These are phyloP conservation scores for Poeciliopsis turneri DNA, from an alignment of 2,797 vertebrate genomes.

Conservation along the genomic window DNA sequence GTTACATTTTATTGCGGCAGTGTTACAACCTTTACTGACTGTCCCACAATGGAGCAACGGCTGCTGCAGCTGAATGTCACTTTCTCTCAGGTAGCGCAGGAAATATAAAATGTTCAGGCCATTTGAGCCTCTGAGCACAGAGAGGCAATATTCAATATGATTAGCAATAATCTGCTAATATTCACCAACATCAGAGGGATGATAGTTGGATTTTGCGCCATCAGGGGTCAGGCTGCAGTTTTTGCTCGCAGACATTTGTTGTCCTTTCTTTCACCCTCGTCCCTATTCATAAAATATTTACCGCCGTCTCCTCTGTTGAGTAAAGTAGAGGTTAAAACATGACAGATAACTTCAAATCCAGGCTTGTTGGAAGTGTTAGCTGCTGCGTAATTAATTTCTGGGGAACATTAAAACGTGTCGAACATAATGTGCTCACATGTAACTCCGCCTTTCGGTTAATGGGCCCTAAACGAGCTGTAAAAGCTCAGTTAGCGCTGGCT, in stretches of 20 bases:
- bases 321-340: conserved; percentile 9
- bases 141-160: background rate
- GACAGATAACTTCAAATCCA: conserved; percentile 18
- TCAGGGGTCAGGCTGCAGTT: conserved; percentile 8
- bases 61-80: conserved; percentile 33
- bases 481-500: conserved; percentile 46
- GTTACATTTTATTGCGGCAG: conserved; percentile 50
- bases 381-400: conserved; percentile 16
- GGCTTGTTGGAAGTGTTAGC: conserved; percentile 1
- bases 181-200: conserved; percentile 22
- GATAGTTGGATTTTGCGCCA: conserved; percentile 18
- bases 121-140: conserved; percentile 12
- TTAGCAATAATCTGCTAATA: conserved; percentile 19
- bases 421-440: conserved; percentile 12
- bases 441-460: conserved; percentile 28
- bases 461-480: conserved; percentile 37
- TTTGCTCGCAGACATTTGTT: conserved; percentile 34
- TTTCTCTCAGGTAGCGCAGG: background rate
- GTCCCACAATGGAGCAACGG: conserved; percentile 25
- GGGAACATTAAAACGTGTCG: background rate
- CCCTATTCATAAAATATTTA: conserved; percentile 60
- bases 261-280: conserved; percentile 57
- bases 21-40: conserved; percentile 51
- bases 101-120: conserved; percentile 40
- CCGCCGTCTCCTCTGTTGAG: conserved; percentile 24